phyloP scores from a whole-genome alignment of 2,797 vertebrate species.

The Zalophus californianus region DNA sequence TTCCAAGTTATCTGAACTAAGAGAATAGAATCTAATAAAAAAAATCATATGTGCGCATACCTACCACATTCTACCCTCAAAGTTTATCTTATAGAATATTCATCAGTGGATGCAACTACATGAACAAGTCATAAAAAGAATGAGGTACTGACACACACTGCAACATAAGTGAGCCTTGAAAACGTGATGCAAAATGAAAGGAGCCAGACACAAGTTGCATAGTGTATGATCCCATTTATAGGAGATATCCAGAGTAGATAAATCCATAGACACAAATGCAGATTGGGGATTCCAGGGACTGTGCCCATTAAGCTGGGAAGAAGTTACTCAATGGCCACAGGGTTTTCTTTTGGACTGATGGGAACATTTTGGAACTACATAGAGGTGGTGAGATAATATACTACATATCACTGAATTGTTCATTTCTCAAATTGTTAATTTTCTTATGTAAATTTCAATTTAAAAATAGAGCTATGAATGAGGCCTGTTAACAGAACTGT shows the following conservation, averaged over 20 bases:
- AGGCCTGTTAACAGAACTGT: background rate
- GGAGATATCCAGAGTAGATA: background rate
- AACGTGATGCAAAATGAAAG: background rate
- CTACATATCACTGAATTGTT: background rate
- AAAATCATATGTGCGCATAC: background rate
- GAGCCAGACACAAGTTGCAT: background rate
- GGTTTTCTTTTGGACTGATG: background rate
- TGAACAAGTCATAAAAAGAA: background rate
- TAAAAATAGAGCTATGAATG: background rate
- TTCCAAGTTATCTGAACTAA: background rate
- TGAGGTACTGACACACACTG: background rate
- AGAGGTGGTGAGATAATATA: background rate
- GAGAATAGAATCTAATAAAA: slow-evolving; percentile 37
- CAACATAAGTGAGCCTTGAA: background rate
- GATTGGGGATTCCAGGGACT: background rate
- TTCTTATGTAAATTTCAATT: slow-evolving; percentile 29
- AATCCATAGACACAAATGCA: background rate
- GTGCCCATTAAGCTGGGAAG: background rate
- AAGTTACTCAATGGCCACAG: background rate
- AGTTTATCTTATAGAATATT: background rate
- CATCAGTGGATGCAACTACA: background rate
- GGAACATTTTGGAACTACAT: background rate
- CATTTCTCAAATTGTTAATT: background rate
- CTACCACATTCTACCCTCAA: background rate
- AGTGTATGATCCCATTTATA: background rate